Base-by-base conservation (phyloP, 2,797 vertebrate species). In the Tolypeutes matacus region DNA sequence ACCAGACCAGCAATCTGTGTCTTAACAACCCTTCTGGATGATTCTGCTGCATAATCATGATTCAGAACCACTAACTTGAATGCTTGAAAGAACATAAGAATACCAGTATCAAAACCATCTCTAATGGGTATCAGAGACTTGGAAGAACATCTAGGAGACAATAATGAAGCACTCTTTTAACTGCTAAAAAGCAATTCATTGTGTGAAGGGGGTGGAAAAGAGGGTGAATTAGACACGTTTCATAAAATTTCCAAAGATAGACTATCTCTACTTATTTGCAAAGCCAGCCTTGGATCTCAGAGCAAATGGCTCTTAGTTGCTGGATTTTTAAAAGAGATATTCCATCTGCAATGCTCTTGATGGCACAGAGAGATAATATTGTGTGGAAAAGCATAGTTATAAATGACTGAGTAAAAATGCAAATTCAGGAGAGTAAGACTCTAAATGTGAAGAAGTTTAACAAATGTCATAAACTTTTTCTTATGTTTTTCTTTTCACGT, bases 111-210 rank as follows among this genome's bases (percentile, higher is more conserved):
- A 91, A 69, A 89, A 29, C 29, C 62, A 34, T 7, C 36, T 18
- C 42, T 18, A 72, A 31, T 11, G 70, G 53, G 8, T 65, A 81
- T 27, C 31, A 82, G 78, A 23, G 13, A 20, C 13, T 88, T 64
- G 72, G 31, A 72, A 95, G 77, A 93, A 85, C 94, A 81, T 91
- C n/a, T n/a, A 85, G 39, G n/a, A 25, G 13, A 51, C 4, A 84
- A 64, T 27, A 88, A 75, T 8, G 75, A 86, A 75, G 53, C 29
- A 64, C 3, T 23, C 64, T 90, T 56, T 80, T 85, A 64, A 62
- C 31, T 25, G 25, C 23, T 46, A 78, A 64, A 64, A 90, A 36
- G 10, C 34, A 91, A 51, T 91, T 69, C 17, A 2, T 69, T 83
- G 7, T 90, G 36, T 86, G 70, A 76, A 39, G 20, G 23, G 42